These are phyloP conservation scores for Rhinichthys osculus DNA, from an alignment of 2,797 vertebrate genomes.

Conservation along the genomic window DNA sequence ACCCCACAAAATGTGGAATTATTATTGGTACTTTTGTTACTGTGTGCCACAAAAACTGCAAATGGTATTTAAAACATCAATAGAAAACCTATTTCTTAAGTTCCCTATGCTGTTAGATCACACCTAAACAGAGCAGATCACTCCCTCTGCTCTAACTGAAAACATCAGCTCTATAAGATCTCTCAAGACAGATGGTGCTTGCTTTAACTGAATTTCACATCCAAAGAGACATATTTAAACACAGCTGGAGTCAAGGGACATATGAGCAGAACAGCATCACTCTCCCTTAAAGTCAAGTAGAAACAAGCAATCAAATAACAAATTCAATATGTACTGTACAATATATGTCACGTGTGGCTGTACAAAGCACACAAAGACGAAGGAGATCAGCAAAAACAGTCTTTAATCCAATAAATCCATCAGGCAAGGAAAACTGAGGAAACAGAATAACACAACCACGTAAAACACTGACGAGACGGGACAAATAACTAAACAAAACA, in stretches of 20 bases:
- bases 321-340: not conserved
- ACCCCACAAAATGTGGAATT: not conserved
- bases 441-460: not conserved
- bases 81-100: not conserved
- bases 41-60: not conserved
- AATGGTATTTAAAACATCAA: not conserved
- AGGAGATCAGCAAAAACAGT: not conserved
- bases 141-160: not conserved
- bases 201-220: conserved; percentile 37
- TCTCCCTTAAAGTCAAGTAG: not conserved
- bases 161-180: conserved; percentile 26
- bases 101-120: not conserved
- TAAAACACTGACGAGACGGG: not conserved
- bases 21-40: not conserved
- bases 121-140: not conserved
- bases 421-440: not conserved
- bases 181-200: conserved; percentile 56
- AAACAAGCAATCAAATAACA: conserved; percentile 33
- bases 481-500: not conserved
- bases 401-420: not conserved
- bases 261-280: not conserved
- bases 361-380: not conserved
- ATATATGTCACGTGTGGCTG: not conserved
- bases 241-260: conserved; percentile 34
- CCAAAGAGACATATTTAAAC: conserved; percentile 46